Percentiles rank a stretch among this genome's conserved stretches.
phyloP scores from a whole-genome alignment of 2,113 vertebrate species.

The Pterocles gutturalis region DNA sequence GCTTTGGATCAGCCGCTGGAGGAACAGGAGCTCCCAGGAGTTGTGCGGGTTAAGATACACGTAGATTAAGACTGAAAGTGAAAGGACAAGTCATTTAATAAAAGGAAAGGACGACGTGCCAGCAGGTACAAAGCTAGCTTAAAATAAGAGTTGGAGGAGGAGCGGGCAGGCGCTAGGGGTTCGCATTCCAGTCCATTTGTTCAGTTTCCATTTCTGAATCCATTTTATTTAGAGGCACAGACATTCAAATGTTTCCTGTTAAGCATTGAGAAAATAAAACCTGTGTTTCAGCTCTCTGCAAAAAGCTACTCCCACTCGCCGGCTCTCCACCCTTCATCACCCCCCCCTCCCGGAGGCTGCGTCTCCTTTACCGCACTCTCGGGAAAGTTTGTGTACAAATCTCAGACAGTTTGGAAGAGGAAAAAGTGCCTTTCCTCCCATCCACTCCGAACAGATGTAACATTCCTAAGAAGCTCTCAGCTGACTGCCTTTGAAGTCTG shows the following conservation, averaged over 20 bases:
- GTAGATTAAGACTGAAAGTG: neutral
- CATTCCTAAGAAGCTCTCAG: slow-evolving; percentile 40
- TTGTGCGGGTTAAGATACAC: neutral
- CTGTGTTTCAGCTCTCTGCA: neutral
- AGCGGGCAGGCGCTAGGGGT: neutral
- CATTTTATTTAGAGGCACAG: neutral
- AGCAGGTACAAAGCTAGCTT: neutral
- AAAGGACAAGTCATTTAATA: neutral
- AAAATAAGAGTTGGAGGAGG: neutral
- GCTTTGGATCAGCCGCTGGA: neutral
- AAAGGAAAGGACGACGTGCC: neutral
- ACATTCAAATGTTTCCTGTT: neutral
- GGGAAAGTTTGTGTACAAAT: neutral
- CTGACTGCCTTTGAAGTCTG: slow-evolving; percentile 64
- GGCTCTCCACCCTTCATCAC: neutral
- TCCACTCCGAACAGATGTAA: slow-evolving; percentile 27
- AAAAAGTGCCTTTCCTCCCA: neutral
- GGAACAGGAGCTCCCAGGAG: neutral
- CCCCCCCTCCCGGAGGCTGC: neutral
- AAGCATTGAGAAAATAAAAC: neutral
- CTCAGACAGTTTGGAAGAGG: neutral
- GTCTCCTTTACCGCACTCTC: neutral
- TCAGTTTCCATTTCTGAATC: neutral
- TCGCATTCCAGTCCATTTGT: neutral
- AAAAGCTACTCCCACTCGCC: neutral